Percentiles rank a stretch among this genome's conserved stretches.
These are phyloP conservation scores for Ceuthmochares aereus DNA, from an alignment of 2,113 vertebrate species.

Conservation along the genomic window DNA sequence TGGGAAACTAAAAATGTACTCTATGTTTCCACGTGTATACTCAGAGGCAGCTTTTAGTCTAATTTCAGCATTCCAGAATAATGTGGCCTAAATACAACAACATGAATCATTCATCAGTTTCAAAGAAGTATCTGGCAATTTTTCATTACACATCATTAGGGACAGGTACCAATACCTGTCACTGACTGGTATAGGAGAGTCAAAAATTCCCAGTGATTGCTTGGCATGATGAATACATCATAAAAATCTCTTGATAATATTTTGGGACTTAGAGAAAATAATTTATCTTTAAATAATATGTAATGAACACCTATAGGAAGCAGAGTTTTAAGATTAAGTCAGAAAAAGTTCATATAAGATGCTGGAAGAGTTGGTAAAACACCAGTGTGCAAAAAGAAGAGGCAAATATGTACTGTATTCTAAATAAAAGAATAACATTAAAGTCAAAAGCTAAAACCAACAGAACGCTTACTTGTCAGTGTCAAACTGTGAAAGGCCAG, in stretches of 20 bases:
- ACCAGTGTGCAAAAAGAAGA: not conserved
- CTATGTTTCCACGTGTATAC: constrained; percentile 27
- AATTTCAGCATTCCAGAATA: constrained; percentile 61
- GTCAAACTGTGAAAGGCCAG: not conserved
- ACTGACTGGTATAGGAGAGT: not conserved
- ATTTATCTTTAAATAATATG: not conserved
- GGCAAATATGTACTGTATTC: not conserved
- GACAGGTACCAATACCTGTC: not conserved
- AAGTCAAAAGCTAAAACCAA: not conserved
- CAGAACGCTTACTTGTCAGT: not conserved
- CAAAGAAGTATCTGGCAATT: constrained; percentile 42
- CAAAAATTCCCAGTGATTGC: not conserved
- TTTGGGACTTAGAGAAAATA: not conserved
- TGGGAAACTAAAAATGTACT: constrained; percentile 52
- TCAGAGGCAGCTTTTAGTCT: constrained; percentile 29
- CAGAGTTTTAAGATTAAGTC: not conserved
- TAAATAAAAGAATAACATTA: not conserved
- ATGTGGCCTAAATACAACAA: constrained; percentile 43
- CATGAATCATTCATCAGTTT: constrained; percentile 47
- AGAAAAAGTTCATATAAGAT: not conserved
- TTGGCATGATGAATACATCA: not conserved
- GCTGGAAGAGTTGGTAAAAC: not conserved
- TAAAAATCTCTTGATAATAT: not conserved
- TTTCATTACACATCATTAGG: constrained; percentile 7
- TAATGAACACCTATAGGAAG: not conserved